A percentile compares a stretch with the other conserved stretches of the same genome.
phyloP scores from a whole-genome alignment of 2,888 invertebrate genomes.

The Adineta ricciae region DNA sequence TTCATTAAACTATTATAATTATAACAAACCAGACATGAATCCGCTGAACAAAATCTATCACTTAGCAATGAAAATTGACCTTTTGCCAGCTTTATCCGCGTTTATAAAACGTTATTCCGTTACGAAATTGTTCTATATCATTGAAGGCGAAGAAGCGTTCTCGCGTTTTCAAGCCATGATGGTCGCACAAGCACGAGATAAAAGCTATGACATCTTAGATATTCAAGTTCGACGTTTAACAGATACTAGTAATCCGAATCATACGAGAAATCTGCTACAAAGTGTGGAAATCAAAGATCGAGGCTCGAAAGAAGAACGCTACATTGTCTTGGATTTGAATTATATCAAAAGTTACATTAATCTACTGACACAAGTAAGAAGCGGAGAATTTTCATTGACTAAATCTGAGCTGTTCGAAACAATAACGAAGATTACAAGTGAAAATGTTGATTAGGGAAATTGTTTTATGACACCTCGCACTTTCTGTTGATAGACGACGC shows the following conservation, averaged over 20 bases:
- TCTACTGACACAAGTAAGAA: slow-evolving; percentile 24
- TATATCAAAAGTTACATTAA: slow-evolving; percentile 22
- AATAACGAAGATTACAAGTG: too few species aligned
- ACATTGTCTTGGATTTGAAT: slow-evolving; percentile 24
- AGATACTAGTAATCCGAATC: not conserved
- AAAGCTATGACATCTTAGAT: slow-evolving; percentile 19
- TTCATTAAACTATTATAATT: slow-evolving; percentile 1
- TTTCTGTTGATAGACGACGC: too few species aligned
- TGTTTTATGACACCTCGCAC: too few species aligned
- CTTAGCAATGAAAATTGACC: slow-evolving; percentile 16
- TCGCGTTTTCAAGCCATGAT: slow-evolving; percentile 12
- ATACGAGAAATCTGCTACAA: slow-evolving; percentile 17
- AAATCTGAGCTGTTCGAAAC: too few species aligned
- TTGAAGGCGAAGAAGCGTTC: slow-evolving; percentile 22
- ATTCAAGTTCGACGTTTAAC: slow-evolving; percentile 16
- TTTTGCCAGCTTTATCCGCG: not conserved
- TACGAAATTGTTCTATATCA: not conserved
- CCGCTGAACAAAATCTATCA: not conserved
- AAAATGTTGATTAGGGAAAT: too few species aligned
- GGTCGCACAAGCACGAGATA: slow-evolving; percentile 13
- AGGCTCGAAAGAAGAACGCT: slow-evolving; percentile 24
- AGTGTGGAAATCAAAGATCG: slow-evolving; percentile 21
- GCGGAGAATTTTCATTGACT: not conserved
- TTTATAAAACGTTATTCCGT: slow-evolving; percentile 2
- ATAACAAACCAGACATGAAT: not conserved